These are phyloP conservation scores for Subacronicta megacephala DNA, from an alignment of 2,888 invertebrate species.

Conservation along the genomic window DNA sequence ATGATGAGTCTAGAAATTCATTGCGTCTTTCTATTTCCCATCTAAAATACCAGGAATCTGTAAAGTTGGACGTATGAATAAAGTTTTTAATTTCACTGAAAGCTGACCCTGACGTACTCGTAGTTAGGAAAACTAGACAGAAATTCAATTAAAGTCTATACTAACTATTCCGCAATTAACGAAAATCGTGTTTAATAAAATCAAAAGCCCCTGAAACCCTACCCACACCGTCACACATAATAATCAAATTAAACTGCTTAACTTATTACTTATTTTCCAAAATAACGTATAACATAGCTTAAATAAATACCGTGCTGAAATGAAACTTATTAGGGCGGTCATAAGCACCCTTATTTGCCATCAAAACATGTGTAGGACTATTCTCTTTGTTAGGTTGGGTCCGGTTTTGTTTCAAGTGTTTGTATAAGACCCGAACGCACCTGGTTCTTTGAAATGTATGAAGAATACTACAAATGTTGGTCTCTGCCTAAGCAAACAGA, in stretches of 20 bases:
- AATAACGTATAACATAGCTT: conserved; percentile 50
- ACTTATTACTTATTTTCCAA: conserved; percentile 43
- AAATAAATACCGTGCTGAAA: conserved; percentile 47
- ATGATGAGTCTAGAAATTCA: no score
- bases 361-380: conserved; percentile 59
- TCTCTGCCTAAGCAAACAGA: conserved; percentile 54
- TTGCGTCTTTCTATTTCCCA: no score
- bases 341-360: conserved; percentile 61
- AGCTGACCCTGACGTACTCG: no score
- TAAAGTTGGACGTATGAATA: no score
- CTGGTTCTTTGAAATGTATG: conserved; percentile 65
- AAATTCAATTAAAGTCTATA: no score
- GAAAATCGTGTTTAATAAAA: background rate
- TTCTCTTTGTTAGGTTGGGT: conserved; percentile 52
- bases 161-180: no score
- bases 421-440: conserved; percentile 64
- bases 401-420: conserved; percentile 64
- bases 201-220: background rate
- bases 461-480: conserved; percentile 63
- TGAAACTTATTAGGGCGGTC: conserved; percentile 45
- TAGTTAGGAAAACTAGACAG: no score
- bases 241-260: conserved; percentile 43
- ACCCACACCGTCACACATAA: conserved; percentile 7
- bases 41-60: no score
- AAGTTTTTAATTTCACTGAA: no score